Percentiles rank a stretch among this genome's conserved stretches.
phyloP scores from a whole-genome alignment of 1,140 invertebrate genomes.

The Gryon sp. region DNA sequence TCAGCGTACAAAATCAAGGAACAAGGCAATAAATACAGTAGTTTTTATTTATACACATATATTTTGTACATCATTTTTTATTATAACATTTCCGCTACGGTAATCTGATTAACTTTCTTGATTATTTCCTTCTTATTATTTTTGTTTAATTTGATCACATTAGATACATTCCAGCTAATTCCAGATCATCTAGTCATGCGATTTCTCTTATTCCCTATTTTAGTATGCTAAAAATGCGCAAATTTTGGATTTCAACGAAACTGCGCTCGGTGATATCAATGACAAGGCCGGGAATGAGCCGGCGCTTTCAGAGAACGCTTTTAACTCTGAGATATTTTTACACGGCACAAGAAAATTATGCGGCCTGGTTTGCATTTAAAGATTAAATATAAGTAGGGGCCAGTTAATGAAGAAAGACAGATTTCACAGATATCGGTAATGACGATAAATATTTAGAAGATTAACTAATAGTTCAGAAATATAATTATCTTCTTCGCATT shows the following conservation, averaged over 20 bases:
- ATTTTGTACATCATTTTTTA: too few relatives aligned
- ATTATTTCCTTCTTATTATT: too few relatives aligned
- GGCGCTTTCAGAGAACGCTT: slow-evolving; percentile 8
- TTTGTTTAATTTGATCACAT: too few relatives aligned
- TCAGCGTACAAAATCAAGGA: too few relatives aligned
- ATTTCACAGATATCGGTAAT: slow-evolving; percentile 1
- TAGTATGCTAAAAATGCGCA: not conserved
- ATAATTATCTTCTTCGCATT: too few relatives aligned
- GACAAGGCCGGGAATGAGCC: slow-evolving; percentile 6
- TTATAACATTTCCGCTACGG: too few relatives aligned
- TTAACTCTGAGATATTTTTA: not conserved
- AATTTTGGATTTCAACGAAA: slow-evolving; percentile 8
- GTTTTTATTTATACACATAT: too few relatives aligned
- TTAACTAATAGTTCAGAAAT: too few relatives aligned
- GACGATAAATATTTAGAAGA: slow-evolving; percentile 11
- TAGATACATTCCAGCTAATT: not conserved
- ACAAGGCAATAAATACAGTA: too few relatives aligned
- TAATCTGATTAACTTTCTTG: too few relatives aligned
- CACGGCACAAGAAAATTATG: slow-evolving; percentile 11
- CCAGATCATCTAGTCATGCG: not conserved
- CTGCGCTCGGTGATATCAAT: slow-evolving; percentile 16
- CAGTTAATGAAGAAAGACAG: slow-evolving; percentile 22
- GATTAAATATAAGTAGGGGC: not conserved
- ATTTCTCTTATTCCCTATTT: not conserved
- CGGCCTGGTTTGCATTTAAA: slow-evolving; percentile 20